These are phyloP conservation scores for Malurus melanocephalus DNA, from an alignment of 2,113 vertebrate species.

Conservation along the genomic window DNA sequence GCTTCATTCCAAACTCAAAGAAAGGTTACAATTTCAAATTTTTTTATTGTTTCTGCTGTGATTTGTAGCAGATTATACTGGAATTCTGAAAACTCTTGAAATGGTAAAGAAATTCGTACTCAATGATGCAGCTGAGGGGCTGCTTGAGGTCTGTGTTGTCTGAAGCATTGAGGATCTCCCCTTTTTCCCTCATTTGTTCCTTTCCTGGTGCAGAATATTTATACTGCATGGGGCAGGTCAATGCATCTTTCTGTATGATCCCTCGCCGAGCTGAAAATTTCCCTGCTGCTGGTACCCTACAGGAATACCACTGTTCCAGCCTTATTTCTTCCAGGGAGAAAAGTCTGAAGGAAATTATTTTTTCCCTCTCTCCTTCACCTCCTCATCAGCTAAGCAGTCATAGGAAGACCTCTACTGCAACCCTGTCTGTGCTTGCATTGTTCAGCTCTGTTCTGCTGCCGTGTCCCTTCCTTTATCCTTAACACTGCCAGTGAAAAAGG, in stretches of 20 bases:
- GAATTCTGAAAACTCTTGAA: neutral
- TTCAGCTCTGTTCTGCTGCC: neutral
- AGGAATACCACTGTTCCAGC: neutral
- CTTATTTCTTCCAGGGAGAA: neutral
- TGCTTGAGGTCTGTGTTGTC: neutral
- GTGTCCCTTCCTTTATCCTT: neutral
- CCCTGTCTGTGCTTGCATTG: neutral
- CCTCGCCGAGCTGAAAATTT: neutral
- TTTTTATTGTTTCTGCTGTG: neutral
- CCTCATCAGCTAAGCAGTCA: neutral
- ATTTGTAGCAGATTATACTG: neutral
- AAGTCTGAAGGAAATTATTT: neutral
- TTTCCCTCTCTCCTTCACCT: neutral
- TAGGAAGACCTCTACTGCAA: neutral
- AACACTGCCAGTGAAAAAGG: neutral
- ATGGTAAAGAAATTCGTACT: neutral
- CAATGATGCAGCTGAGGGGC: neutral
- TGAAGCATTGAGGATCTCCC: neutral
- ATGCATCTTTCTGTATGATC: neutral
- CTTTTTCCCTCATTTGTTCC: neutral
- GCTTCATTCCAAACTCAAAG: neutral
- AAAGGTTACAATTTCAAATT: neutral
- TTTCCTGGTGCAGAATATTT: neutral
- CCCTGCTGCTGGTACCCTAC: neutral
- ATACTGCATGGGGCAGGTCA: neutral